Evolutionary conservation across 2,797 vertebrate genomes (phyloP).

Genomic region (Nannoperca australis): DNA sequence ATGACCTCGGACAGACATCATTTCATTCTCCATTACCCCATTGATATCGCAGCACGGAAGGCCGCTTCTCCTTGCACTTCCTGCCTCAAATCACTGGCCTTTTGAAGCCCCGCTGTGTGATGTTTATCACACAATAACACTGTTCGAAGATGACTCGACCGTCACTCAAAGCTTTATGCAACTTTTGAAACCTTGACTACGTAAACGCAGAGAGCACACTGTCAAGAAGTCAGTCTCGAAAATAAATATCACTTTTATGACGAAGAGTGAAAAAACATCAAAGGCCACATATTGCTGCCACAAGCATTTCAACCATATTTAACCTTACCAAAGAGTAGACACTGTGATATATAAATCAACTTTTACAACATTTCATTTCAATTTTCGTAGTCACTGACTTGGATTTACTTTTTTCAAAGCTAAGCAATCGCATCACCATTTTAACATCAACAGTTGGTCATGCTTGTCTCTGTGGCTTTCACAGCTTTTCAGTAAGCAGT

Average conservation of each 20-base stretch:
- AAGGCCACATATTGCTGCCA: conserved; percentile 9
- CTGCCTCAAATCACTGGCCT: conserved; percentile 41
- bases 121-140: conserved; percentile 53
- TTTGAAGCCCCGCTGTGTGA: conserved; percentile 24
- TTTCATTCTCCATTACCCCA: conserved; percentile 82
- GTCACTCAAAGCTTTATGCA: conserved; percentile 25
- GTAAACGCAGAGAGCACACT: conserved; percentile 29
- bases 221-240: conserved; percentile 20
- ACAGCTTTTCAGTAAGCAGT: too few species aligned
- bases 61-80: conserved; percentile 50
- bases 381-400: not conserved
- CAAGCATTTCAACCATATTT: conserved; percentile 6
- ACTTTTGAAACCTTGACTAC: conserved; percentile 37
- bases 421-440: not conserved
- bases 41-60: conserved; percentile 37
- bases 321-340: not conserved
- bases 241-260: conserved; percentile 24
- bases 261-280: not conserved
- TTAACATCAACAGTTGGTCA: too few species aligned
- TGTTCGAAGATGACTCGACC: conserved; percentile 12
- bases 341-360: not conserved
- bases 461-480: too few species aligned
- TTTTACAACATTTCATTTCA: too few species aligned
- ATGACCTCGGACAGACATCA: conserved; percentile 77
- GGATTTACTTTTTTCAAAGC: not conserved